Evolutionary conservation across 2,113 vertebrate genomes (phyloP), one percentile per base, ranked within the genome.

Genomic region (Dolichotis patagonum): DNA sequence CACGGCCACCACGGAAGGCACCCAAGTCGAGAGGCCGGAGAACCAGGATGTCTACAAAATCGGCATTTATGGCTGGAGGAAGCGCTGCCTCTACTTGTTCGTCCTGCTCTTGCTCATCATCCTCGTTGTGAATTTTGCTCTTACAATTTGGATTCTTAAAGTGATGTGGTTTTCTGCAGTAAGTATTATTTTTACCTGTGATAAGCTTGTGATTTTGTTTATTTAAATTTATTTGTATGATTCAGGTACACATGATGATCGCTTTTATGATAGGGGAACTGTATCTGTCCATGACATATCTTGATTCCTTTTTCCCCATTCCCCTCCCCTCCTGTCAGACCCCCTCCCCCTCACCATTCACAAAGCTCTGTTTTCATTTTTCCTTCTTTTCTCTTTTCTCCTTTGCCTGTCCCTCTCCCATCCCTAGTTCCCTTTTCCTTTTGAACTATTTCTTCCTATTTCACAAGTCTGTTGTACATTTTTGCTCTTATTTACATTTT

Each of bases 141-240:
- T 99, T 91, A 99, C 99, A 75, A 99, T 99, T 97, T 99, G 99
- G 99, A 99, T 99, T 98, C 98, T 99, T 88, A 98, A 99, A 98
- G 99, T 99, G 97, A 99, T 99, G 99, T 99, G 99, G 99, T 99
- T 99, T 98, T 99, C 99, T 97, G 98, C 99, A 94, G 99, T 99
- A 98, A 98, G 99, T 98, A 43, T 88, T n/a, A 32, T 58, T n/a
- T 92, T 78, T 97, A 71, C 81, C 56, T 35, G 28, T 56, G 73
- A 49, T 81, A 54, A 69, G 20, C 19, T 26, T 56, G 52, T 46
- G 90, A 22, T 95, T 46, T 69, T 20, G 19, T 19, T 19, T n/a
- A 69, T 69, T n/a, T 69, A n/a, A 8, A 20, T 69, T n/a, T 69
- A 69, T 20, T n/a, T 3, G 67, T 20, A n/a, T 17, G 8, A n/a